Conservation (phyloP, 2,888 invertebrate genomes). For the Charanyca ferruginea region DNA sequence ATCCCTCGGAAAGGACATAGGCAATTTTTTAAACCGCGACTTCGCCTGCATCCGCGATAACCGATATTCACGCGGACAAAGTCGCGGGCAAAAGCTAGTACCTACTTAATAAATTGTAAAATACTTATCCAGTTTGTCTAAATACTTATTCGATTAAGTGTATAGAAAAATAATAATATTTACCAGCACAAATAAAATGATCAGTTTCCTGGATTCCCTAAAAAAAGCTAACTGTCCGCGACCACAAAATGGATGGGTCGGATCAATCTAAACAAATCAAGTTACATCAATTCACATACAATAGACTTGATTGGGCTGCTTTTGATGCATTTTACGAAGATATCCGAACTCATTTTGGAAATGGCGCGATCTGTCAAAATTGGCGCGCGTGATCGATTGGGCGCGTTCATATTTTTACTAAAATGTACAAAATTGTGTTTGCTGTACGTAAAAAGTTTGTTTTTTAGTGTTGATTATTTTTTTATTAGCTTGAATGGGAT, state of each 20-base stretch:
- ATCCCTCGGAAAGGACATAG: too few relatives aligned
- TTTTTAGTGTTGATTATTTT: conserved; percentile 20
- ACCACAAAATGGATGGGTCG: conserved; percentile 80
- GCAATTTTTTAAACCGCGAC: too few relatives aligned
- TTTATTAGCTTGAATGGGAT: conserved; percentile 18
- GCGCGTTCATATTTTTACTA: conserved; percentile 55
- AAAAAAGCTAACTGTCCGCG: conserved; percentile 66
- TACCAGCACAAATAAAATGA: conserved; percentile 16
- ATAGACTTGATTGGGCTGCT: conserved; percentile 81
- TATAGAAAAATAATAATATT: conserved; percentile 17
- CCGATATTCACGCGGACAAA: too few relatives aligned
- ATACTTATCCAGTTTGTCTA: background rate
- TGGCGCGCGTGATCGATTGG: conserved; percentile 78
- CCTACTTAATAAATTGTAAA: too few relatives aligned
- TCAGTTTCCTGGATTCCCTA: conserved; percentile 72
- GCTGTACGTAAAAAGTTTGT: conserved; percentile 35
- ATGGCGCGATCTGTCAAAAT: conserved; percentile 77
- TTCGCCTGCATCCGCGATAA: too few relatives aligned
- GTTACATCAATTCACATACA: conserved; percentile 76
- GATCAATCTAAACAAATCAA: conserved; percentile 85
- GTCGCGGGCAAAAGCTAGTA: too few relatives aligned
- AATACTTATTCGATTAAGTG: background rate
- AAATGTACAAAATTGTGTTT: conserved; percentile 54
- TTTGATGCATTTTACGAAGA: conserved; percentile 74
- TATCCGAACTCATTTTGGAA: conserved; percentile 78